Evolutionary conservation across 2,888 invertebrate genomes (phyloP), one percentile per base, ranked within the genome.

Genomic region (Tetropium fuscum): DNA sequence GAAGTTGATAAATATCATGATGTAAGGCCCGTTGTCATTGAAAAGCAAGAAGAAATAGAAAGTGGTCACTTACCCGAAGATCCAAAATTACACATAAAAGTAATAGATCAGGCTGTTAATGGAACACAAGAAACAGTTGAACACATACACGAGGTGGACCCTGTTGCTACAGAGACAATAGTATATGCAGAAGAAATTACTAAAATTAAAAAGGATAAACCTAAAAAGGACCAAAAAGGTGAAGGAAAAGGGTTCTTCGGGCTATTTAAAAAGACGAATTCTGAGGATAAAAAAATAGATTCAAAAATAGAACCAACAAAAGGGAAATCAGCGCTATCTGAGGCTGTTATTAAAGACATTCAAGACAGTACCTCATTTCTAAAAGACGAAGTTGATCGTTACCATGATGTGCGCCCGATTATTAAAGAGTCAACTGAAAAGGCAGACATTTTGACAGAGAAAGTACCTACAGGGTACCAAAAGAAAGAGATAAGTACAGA

Each of bases 1-100:
- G 79, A 79, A 74, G 60, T 76, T 43, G 63, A 71, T 40, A 63
- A 69, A 30, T 77, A 73, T 48, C 73, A 79, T 47, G 79, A 78
- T 62, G 76, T 74, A 11, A 68, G 66, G 49, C 68, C 71, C 38
- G 25, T 54, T 13, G 20, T 55, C 15, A 6, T 7, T n/a, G n/a
- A n/a, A n/a, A n/a, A n/a, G 5, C 7, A 38, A 38, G 18, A 7
- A 40, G 6, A 20, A 30, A 44, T 13, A 7, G 10, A 13, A 20
- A 13, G n/a, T 1, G 22, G n/a, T n/a, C n/a, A n/a, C n/a, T n/a
- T n/a, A n/a, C n/a, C n/a, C n/a, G n/a, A n/a, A n/a, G n/a, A n/a
- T n/a, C n/a, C n/a, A n/a, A n/a, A n/a, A n/a, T n/a, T n/a, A n/a
- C n/a, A n/a, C n/a, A n/a, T n/a, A n/a, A n/a, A n/a, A n/a, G n/a